Conservation (phyloP, 2,888 invertebrate species). For the Caenorhabditis imperialis region DNA sequence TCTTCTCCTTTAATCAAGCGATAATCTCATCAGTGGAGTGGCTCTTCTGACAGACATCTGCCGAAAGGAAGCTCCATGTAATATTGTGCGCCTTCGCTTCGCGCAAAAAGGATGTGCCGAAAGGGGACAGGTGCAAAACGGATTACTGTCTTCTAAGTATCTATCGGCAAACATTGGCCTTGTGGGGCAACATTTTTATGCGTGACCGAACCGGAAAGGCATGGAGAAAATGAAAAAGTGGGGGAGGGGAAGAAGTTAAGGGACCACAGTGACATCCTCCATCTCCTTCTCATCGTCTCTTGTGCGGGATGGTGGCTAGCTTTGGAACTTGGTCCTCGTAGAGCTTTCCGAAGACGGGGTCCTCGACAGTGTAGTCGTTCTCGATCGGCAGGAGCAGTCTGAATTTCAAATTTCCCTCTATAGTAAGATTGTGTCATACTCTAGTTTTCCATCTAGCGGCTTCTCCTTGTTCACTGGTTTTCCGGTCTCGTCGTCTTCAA, state of each 20-base stretch:
- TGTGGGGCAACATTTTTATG: constrained; percentile 40
- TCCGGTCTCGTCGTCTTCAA: constrained; percentile 49
- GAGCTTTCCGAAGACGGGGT: constrained; percentile 51
- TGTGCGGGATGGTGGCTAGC: constrained; percentile 38
- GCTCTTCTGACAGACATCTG: constrained; percentile 38
- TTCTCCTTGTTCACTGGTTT: constrained; percentile 43
- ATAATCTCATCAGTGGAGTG: constrained; percentile 45
- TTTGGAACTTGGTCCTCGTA: constrained; percentile 47
- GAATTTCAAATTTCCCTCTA: constrained; percentile 10
- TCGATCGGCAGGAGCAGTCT: constrained; percentile 45
- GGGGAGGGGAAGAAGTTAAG: not conserved
- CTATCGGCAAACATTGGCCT: constrained; percentile 32
- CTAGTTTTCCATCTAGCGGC: constrained; percentile 24
- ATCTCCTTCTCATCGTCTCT: constrained; percentile 34
- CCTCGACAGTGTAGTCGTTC: constrained; percentile 53
- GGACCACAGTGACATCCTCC: not conserved
- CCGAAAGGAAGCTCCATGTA: constrained; percentile 27
- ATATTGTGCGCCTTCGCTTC: constrained; percentile 37
- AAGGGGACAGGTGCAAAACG: constrained; percentile 34
- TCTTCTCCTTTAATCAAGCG: constrained; percentile 41
- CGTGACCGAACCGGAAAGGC: constrained; percentile 23
- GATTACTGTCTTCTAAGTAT: constrained; percentile 41
- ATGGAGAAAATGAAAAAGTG: not conserved
- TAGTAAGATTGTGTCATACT: too few species aligned
- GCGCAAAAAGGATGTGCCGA: constrained; percentile 25